A percentile compares a stretch with the other conserved stretches of the same genome.
These are phyloP conservation scores for Agriopis marginaria DNA, from an alignment of 2,888 invertebrate genomes.

Conservation along the genomic window DNA sequence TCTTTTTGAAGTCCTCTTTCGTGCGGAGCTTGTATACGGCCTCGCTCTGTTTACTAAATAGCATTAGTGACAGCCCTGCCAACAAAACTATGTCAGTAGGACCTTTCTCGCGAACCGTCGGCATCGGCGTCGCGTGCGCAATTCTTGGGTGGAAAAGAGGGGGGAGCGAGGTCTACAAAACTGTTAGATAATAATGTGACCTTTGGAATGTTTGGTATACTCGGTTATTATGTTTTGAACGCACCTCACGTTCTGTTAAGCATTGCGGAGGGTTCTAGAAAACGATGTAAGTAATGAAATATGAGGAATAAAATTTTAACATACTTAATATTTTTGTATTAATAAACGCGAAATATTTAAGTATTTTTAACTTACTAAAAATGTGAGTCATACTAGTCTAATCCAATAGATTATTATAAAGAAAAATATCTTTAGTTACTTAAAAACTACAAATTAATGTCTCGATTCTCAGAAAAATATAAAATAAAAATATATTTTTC, in stretches of 20 bases:
- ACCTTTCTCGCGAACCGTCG: slow-evolving; percentile 50
- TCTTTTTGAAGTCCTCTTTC: no score
- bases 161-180: slow-evolving; percentile 53
- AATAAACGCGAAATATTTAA: no score
- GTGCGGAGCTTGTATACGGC: neutral
- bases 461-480: no score
- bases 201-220: slow-evolving; percentile 57
- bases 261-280: neutral
- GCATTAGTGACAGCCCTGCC: slow-evolving; percentile 38
- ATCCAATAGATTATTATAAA: no score
- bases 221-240: slow-evolving; percentile 6
- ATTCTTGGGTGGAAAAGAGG: slow-evolving; percentile 24
- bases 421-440: no score
- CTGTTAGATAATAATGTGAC: slow-evolving; percentile 76
- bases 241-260: slow-evolving; percentile 16
- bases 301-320: no score
- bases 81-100: slow-evolving; percentile 69
- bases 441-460: no score
- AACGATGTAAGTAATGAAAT: neutral
- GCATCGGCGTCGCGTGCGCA: slow-evolving; percentile 50
- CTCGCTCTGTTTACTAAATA: neutral
- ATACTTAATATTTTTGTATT: no score
- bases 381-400: no score
- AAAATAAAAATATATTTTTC: no score
- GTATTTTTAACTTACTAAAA: no score